Evolutionary conservation across 2,888 invertebrate genomes (phyloP), one percentile per base, ranked within the genome.

Genomic region (Limenitis camilla): DNA sequence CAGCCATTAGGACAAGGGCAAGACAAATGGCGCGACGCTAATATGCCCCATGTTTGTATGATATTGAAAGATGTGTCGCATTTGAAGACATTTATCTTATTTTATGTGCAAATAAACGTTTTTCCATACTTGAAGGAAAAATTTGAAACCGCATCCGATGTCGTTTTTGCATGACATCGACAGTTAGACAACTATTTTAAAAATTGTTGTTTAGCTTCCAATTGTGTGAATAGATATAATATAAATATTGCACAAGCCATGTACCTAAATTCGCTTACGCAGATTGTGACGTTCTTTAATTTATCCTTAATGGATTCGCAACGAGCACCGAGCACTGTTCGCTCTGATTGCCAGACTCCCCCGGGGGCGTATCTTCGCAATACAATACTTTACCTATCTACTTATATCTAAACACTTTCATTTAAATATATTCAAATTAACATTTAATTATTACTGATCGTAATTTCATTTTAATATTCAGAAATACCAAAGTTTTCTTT

Each of bases 321-420:
- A 81, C 76, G 78, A 78, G 76, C 74, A 71, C 74, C 76, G 78
- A 78, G 76, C 74, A 71, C 74, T 69, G 73, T 68, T 70, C 67
- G 68, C 72, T 68, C 74, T 78, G 83, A 83, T 83, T 82, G 78
- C 81, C 72, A 82, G 81, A 82, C 81, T 76, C 83, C 76, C 81
- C 6, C 35, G 77, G 65, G 80, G 59, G 64, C 60, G 61, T 55
- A 59, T 62, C 60, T 55, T 63, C 64, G 59, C 62, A 66, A 54
- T 63, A 66, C 61, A 62, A 58, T 60, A 59, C 55, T 53, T 57
- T 55, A 58, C 53, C 56, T 53, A 58, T 52, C 42, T 46, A 53
- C 41, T 49, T 58, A 42, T 52, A 48, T 30, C 32, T 47, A 52
- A 57, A 60, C 55, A 54, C 41, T 52, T 51, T 55, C 43, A 40